A percentile compares a stretch with the other conserved stretches of the same genome.
phyloP scores from a whole-genome alignment of 2,888 invertebrate species.

The Erebia aethiops region DNA sequence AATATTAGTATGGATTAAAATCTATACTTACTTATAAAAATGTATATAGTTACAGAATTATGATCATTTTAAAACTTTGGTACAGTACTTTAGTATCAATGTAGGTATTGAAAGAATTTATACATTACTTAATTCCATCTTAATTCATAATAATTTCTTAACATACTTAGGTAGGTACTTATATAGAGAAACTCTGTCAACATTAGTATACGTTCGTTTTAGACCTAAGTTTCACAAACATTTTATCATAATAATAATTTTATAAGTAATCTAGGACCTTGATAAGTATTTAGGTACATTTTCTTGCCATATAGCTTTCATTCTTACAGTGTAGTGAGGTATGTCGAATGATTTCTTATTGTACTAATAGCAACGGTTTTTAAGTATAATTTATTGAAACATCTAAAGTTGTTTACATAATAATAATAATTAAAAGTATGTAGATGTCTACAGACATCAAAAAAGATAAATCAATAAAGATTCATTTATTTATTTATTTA shows the following conservation, averaged over 20 bases:
- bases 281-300: not conserved
- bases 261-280: not conserved
- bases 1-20: no score
- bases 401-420: no score
- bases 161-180: not conserved
- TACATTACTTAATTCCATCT: not conserved
- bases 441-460: no score
- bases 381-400: not conserved
- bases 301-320: not conserved
- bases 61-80: conserved; percentile 8
- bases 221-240: not conserved
- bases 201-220: not conserved
- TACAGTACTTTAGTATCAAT: conserved; percentile 14
- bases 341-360: not conserved
- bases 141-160: not conserved
- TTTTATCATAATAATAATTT: not conserved
- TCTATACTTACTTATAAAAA: not conserved
- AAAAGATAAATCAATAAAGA: no score
- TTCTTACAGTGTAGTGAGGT: conserved; percentile 13
- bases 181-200: not conserved
- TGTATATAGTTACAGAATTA: not conserved
- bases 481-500: no score
- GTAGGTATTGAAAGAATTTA: conserved; percentile 1
- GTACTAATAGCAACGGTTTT: not conserved
- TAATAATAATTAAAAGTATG: no score